Evolutionary conservation across 2,113 vertebrate species (phyloP), one percentile per base, ranked within the genome.

Genomic region (Xyliphius kryptos): DNA sequence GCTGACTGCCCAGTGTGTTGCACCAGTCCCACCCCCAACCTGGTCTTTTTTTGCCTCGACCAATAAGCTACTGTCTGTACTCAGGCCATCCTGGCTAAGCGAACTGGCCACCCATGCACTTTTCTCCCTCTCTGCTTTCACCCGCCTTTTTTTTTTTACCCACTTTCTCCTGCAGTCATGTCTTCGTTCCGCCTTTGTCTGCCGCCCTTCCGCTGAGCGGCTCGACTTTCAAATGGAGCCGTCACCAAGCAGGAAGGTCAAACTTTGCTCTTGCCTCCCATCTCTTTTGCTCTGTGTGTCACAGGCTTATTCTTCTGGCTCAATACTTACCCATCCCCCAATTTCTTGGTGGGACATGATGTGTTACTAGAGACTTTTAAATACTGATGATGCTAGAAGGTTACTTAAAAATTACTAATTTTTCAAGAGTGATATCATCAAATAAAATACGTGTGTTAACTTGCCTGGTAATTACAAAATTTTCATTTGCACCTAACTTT

Each of bases 171-270:
- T 36, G 71, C 52, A 58, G 38, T 71, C 44, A 55, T 74, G 76
- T 70, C 69, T 61, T 70, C 63, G 69, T 64, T 61, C 67, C 69
- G 76, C 71, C 58, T 76, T 78, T 76, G 79, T 82, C 79, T 73
- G 64, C 76, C 73, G 63, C 67, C 47, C 57, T 73, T 73, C 66
- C 71, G 57, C 66, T 43, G 21, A 37, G 16, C 52, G 2, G 68
- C 66, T 73, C 66, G 17, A 61, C 66, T 73, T 69, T 61, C 61
- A 69, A 17, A 10, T 49, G 71, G 72, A 78, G 77, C 70, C 70
- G 74, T 74, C 73, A 73, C 75, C 72, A 81, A 77, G 81, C 80
- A 79, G 80, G 81, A 84, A 86, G 83, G 85, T 84, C 82, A 85
- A 74, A 79, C 54, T 66, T 21, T 46, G 46, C 41, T 60, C 56